Base-by-base conservation (phyloP, 2,888 invertebrate species). In the Dryocosmus kuriphilus region DNA sequence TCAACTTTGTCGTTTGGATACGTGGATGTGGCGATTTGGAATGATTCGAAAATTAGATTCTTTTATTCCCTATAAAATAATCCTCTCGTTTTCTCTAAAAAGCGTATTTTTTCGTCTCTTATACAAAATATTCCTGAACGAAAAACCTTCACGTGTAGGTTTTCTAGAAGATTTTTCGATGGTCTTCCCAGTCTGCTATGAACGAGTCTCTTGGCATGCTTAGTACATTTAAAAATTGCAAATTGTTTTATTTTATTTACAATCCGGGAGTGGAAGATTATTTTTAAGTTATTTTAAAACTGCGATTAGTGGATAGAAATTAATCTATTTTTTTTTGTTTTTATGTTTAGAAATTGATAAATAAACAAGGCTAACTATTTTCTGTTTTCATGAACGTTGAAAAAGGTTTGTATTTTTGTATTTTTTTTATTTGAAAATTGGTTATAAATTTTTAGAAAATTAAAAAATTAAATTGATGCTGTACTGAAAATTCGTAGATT, bases 171-270 rank as follows among this genome's bases (percentile, higher is more conserved):
- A 71, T 51, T 46, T 51, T 46, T 30, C 30, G n/a, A 51, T 71
- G 30, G 51, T 46, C 30, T 46, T 46, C 27, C 27, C 22, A 67
- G 27, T 41, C 27, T 67, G n/a, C 8, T 51, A 27, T 51, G n/a
- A 51, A 65, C 16, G 46, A 71, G 51, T 46, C 30, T 71, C 19
- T 71, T 71, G 71, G 71, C 71, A 71, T 71, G 71, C 46, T 71
- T 51, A 71, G 71, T 24, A 14, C 11, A 57, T 57, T 57, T 24
- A 51, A 30, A 71, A 51, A 46, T 24, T 7, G 51, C 11, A 8
- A 51, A n/a, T 51, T 2, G 2, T 51, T 51, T 51, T n/a, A 2
- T 51, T 51, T 51, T 51, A 9, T n/a, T 51, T 0, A 9, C 5
- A n/a, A n/a, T n/a, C 9, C 6, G 51, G 51, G n/a, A n/a, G n/a